phyloP scores from a whole-genome alignment of 2,888 invertebrate genomes.

The Creontiades dilutus region DNA sequence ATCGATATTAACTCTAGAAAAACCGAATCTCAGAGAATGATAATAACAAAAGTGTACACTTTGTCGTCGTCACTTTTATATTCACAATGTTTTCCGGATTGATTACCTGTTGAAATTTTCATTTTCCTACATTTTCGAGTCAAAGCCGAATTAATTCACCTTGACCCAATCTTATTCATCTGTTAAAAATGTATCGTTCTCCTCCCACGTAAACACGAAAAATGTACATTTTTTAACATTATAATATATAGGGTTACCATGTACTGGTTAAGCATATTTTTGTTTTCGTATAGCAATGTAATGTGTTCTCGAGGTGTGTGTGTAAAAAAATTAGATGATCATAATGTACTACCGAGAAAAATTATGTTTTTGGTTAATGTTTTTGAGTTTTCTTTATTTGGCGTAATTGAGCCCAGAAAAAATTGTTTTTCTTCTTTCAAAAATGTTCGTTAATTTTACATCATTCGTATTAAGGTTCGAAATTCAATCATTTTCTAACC shows the following conservation, averaged over 20 bases:
- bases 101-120: too few relatives aligned
- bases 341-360: constrained; percentile 57
- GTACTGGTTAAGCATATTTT: constrained; percentile 73
- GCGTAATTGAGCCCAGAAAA: background rate
- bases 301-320: constrained; percentile 71
- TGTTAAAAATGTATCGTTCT: background rate
- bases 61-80: too few relatives aligned
- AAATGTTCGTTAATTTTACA: constrained; percentile 37
- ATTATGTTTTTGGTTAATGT: constrained; percentile 34
- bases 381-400: background rate
- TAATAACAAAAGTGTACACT: too few relatives aligned
- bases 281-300: constrained; percentile 68
- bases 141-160: background rate
- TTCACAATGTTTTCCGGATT: too few relatives aligned
- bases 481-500: background rate
- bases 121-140: too few relatives aligned
- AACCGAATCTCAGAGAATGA: too few relatives aligned
- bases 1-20: too few relatives aligned
- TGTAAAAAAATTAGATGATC: constrained; percentile 64
- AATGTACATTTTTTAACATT: constrained; percentile 64
- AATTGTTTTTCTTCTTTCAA: background rate
- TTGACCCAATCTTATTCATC: background rate
- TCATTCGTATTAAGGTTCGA: background rate
- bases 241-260: constrained; percentile 74
- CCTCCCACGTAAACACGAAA: constrained; percentile 44